phyloP scores from a whole-genome alignment of 2,113 vertebrate genomes.

The Macroglossus sobrinus region DNA sequence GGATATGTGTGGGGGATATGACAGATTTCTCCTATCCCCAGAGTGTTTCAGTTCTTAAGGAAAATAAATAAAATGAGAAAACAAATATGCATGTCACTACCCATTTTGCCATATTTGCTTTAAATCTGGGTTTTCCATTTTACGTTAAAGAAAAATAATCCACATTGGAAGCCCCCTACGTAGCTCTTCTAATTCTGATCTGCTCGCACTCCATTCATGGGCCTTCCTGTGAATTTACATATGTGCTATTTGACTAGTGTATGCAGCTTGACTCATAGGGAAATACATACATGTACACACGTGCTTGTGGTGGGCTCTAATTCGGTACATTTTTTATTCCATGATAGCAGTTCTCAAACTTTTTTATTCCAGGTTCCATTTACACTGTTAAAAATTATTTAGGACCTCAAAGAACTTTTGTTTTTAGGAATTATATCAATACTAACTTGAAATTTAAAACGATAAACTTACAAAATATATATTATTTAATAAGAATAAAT shows the following conservation, averaged over 20 bases:
- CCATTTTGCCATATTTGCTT: neutral
- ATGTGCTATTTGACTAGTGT: neutral
- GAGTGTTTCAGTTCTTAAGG: neutral
- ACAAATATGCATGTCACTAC: neutral
- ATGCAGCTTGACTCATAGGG: neutral
- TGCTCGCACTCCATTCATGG: neutral
- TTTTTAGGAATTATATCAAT: neutral
- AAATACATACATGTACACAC: neutral
- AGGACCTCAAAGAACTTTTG: neutral
- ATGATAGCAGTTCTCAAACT: neutral
- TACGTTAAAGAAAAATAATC: neutral
- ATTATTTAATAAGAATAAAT: neutral
- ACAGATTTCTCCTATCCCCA: neutral
- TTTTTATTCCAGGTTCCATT: neutral
- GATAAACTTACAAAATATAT: neutral
- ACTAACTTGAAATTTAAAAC: slow-evolving; percentile 1
- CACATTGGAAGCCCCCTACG: neutral
- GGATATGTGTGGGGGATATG: neutral
- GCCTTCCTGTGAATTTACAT: neutral
- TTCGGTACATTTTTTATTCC: neutral
- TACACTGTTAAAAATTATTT: neutral
- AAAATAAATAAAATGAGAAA: neutral
- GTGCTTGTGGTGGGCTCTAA: neutral
- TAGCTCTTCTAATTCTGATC: neutral
- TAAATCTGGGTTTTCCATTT: neutral